Percentiles rank a stretch among this genome's conserved stretches.
Conservation (phyloP, 2,797 vertebrate genomes). For the Coregonus suidteri region DNA sequence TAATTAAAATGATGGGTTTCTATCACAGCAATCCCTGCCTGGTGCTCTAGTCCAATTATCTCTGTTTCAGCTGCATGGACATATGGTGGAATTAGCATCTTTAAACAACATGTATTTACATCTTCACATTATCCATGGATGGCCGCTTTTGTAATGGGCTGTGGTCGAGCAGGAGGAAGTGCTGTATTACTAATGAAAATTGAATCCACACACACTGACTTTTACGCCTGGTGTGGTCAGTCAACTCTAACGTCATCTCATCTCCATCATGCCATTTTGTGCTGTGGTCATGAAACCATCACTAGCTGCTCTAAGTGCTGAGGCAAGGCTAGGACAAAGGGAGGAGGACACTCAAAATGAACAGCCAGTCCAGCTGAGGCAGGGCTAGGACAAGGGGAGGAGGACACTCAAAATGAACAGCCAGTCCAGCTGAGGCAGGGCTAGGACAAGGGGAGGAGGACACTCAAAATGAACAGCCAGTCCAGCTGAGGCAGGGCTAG, state of each 20-base stretch:
- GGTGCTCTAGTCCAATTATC: background rate
- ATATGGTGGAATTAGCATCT: background rate
- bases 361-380: no score
- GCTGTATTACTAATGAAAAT: conserved; percentile 57
- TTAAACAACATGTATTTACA: conserved; percentile 11
- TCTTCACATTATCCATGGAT: conserved; percentile 23
- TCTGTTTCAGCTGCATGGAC: conserved; percentile 7
- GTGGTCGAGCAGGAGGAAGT: conserved; percentile 36
- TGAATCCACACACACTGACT: conserved; percentile 43
- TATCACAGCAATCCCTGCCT: background rate
- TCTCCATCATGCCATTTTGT: conserved; percentile 56
- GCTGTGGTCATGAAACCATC: conserved; percentile 51
- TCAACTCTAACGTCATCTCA: conserved; percentile 47
- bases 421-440: no score
- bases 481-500: no score
- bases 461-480: no score
- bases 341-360: no score
- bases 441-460: no score
- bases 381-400: no score
- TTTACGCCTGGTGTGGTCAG: conserved; percentile 60
- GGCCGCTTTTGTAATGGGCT: conserved; percentile 24
- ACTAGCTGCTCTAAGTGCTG: conserved; percentile 44
- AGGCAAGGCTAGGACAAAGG: conserved; percentile 33
- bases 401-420: no score
- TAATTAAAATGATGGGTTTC: conserved; percentile 1